Percentiles rank a stretch among this genome's conserved stretches.
Conservation (phyloP, 35 echinoderm and acorn worm genomes). For the Chiridota heheva region DNA sequence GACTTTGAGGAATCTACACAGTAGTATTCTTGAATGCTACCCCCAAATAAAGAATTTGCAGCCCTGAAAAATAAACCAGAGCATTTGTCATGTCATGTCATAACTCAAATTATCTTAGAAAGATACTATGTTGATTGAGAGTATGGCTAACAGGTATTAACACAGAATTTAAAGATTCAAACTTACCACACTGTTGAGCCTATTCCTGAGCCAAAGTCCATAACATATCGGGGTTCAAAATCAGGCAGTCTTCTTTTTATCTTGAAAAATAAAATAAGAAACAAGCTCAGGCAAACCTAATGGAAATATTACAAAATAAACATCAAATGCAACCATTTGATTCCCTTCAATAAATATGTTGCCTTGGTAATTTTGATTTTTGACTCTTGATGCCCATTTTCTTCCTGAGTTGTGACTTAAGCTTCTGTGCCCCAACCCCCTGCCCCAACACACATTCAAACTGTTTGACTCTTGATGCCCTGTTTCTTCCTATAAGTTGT, state of each 20-base stretch:
- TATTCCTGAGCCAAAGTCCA: slow-evolving; percentile 96
- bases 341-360: too few species aligned
- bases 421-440: too few species aligned
- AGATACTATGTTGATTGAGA: background rate
- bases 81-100: background rate
- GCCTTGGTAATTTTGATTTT: too few species aligned
- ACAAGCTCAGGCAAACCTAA: background rate
- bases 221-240: slow-evolving; percentile 52
- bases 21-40: slow-evolving; percentile 62
- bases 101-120: background rate
- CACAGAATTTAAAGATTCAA: background rate
- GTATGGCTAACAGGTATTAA: background rate
- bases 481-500: too few species aligned
- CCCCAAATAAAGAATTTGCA: slow-evolving; percentile 56
- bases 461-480: too few species aligned
- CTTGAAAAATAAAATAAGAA: slow-evolving; percentile 37
- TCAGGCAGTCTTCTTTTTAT: slow-evolving; percentile 67
- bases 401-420: too few species aligned
- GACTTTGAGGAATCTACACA: slow-evolving; percentile 71
- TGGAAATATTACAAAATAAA: background rate
- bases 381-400: too few species aligned
- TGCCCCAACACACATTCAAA: too few species aligned
- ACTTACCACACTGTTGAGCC: slow-evolving; percentile 77
- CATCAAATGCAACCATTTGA: too few species aligned
- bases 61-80: slow-evolving; percentile 62